Evolutionary conservation across 2,888 invertebrate genomes (phyloP), one percentile per base, ranked within the genome.

Genomic region (Drosophila antonietae): DNA sequence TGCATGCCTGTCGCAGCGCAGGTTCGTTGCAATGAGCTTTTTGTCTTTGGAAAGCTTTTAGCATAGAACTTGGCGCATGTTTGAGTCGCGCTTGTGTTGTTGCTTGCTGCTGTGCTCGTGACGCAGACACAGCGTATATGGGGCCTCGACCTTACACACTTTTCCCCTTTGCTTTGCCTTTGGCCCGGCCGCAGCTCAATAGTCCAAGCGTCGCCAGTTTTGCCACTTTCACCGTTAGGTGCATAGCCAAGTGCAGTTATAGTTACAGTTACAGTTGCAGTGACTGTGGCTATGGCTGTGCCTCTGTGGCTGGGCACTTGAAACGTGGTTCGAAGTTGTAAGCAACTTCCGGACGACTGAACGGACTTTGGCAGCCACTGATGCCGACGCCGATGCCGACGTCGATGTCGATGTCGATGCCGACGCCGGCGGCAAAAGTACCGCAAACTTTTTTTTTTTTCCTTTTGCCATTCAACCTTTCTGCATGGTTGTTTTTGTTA

Each of bases 1-100:
- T 78, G 67, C 43, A 35, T 15, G 59, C 35, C 33, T 31, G 57
- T 18, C 49, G 58, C 41, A 64, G 55, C 49, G 58, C 41, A 64
- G 55, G 75, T 78, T 79, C 72, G 76, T 71, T 78, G 80, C 71
- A 79, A 31, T 71, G 75, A 79, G 75, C 69, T 74, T 65, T 73
- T 39, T 8, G 8, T 7, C 2, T 6, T 46, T 2, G 2, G 5
- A 0, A 41, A 68, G 74, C 74, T 78, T 76, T 77, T 43, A 18
- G 39, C 46, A 56, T 47, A 39, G 20, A 71, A 71, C 63, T 31
- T 67, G 61, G 33, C 51, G 70, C 69, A 56, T 23, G 67, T 58
- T 68, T 37, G 68, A 37, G 57, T 4, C 12, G 57, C 18, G 61
- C 37, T 43, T n/a, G 49, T 43, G 18, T 33, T 33, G 33, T 10